These are phyloP conservation scores for Drosophila tsacasi DNA, from an alignment of 1,140 invertebrate genomes.

Conservation along the genomic window DNA sequence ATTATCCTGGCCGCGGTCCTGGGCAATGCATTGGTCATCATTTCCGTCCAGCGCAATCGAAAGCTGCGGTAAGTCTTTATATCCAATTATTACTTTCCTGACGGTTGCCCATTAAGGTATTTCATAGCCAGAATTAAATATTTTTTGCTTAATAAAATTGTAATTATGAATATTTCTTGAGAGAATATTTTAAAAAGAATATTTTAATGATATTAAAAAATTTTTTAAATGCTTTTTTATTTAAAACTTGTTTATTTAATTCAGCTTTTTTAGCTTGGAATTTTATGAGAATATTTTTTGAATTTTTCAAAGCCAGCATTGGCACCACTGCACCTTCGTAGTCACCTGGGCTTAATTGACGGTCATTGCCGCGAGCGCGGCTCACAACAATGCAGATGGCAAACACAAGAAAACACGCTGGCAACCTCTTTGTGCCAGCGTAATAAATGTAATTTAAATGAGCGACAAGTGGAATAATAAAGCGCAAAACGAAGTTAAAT, in stretches of 20 bases:
- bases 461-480: slow-evolving; percentile 78
- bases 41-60: slow-evolving; percentile 86
- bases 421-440: slow-evolving; percentile 24
- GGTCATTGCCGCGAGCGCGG: slow-evolving; percentile 31
- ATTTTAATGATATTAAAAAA: too few relatives aligned
- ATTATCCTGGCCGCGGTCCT: slow-evolving; percentile 95
- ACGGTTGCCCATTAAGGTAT: too few relatives aligned
- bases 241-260: neutral
- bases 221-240: too few relatives aligned
- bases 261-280: neutral
- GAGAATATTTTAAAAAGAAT: too few relatives aligned
- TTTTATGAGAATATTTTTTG: neutral
- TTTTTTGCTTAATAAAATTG: too few relatives aligned
- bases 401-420: slow-evolving; percentile 14
- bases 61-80: slow-evolving; percentile 80
- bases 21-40: slow-evolving; percentile 94
- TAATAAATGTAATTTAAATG: slow-evolving; percentile 73
- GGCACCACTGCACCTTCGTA: slow-evolving; percentile 5
- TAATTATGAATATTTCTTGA: too few relatives aligned
- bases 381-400: slow-evolving; percentile 22
- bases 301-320: neutral
- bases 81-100: slow-evolving; percentile 3
- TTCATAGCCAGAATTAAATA: neutral
- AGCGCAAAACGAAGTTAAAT: slow-evolving; percentile 71
- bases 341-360: slow-evolving; percentile 43